Percentiles rank a stretch among this genome's conserved stretches.
phyloP scores from a whole-genome alignment of 2,113 vertebrate genomes.

The Cyprinus carpio region DNA sequence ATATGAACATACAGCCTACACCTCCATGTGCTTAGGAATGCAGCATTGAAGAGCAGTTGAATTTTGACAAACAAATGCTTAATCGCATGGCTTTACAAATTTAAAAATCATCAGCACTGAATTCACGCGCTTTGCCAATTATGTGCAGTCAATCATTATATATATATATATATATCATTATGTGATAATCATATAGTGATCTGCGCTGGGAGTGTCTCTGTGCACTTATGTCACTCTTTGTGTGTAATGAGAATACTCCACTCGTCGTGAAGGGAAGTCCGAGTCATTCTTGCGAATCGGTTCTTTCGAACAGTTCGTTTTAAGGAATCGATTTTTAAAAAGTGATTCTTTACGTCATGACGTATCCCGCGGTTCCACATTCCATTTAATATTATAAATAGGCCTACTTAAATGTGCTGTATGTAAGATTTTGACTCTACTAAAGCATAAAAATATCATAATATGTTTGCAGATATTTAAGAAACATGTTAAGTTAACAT shows the following conservation, averaged over 20 bases:
- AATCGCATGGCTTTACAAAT: not conserved
- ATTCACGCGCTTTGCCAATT: not conserved
- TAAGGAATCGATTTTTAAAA: not conserved
- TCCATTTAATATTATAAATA: not conserved
- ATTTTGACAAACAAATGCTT: slow-evolving; percentile 1
- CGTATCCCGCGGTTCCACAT: not conserved
- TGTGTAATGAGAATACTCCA: not conserved
- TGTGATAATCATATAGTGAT: too few relatives aligned
- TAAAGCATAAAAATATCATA: too few relatives aligned
- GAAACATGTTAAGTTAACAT: too few relatives aligned
- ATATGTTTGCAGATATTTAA: too few relatives aligned
- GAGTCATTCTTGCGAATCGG: not conserved
- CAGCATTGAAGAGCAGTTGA: not conserved
- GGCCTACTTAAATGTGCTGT: too few relatives aligned
- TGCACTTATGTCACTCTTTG: not conserved
- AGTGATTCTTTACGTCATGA: slow-evolving; percentile 11
- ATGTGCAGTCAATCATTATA: not conserved
- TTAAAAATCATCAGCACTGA: not conserved
- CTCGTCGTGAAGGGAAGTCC: not conserved
- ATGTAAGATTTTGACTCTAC: too few relatives aligned
- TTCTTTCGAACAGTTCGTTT: not conserved
- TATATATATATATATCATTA: too few relatives aligned
- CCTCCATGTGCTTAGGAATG: not conserved
- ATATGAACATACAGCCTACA: not conserved
- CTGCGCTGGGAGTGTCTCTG: slow-evolving; percentile 2